These are phyloP conservation scores for Bombyx huttoni DNA, from an alignment of 2,888 invertebrate species.

Conservation along the genomic window DNA sequence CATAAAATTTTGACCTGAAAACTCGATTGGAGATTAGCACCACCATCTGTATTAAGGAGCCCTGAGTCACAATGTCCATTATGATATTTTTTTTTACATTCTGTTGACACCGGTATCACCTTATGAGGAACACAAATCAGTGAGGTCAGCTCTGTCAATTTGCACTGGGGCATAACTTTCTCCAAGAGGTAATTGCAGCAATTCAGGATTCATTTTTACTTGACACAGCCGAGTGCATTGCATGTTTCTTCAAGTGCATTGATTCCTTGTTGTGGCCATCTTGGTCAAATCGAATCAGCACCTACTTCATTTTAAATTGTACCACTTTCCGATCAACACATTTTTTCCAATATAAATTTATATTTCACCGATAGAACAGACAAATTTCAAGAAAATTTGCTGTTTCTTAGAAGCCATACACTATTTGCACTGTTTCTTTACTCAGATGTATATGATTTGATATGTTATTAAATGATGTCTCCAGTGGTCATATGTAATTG, in stretches of 20 bases:
- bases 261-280: not conserved
- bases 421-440: not conserved
- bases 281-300: not conserved
- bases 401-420: not conserved
- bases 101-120: not conserved
- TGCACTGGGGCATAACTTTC: not conserved
- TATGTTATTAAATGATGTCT: no score
- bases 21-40: conserved; percentile 70
- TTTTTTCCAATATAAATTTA: not conserved
- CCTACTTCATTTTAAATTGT: not conserved
- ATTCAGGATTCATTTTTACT: not conserved
- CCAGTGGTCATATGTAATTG: no score
- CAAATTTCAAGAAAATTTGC: not conserved
- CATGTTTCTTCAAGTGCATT: not conserved
- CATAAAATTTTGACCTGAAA: conserved; percentile 61
- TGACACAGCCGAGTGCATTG: not conserved
- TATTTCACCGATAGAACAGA: not conserved
- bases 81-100: not conserved
- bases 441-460: not conserved
- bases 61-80: conserved; percentile 29
- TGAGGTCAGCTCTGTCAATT: not conserved
- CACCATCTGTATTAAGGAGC: conserved; percentile 41
- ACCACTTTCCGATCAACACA: not conserved
- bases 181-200: not conserved
- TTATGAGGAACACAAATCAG: not conserved